Conservation (phyloP, 1,140 invertebrate species). For the Bombus picipes region DNA sequence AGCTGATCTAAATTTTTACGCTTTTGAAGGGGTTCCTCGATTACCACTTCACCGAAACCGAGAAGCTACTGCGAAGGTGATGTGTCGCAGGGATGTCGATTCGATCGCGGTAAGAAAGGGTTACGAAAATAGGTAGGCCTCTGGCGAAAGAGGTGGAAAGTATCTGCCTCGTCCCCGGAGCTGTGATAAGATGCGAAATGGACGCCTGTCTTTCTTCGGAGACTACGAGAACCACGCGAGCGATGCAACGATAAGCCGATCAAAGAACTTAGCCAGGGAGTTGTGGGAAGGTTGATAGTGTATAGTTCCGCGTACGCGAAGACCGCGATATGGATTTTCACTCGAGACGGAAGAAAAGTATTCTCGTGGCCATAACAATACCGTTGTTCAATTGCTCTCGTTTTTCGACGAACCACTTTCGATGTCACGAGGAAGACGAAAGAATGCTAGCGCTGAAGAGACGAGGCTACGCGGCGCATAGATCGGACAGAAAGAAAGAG, state of each 20-base stretch:
- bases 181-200: slow-evolving; percentile 43
- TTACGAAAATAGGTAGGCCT: slow-evolving; percentile 8
- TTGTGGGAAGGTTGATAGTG: neutral
- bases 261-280: neutral
- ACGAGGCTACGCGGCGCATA: too few species aligned
- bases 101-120: slow-evolving; percentile 7
- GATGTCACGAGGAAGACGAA: slow-evolving; percentile 16
- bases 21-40: neutral
- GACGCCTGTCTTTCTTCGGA: slow-evolving; percentile 12
- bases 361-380: slow-evolving; percentile 33
- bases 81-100: slow-evolving; percentile 9
- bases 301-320: slow-evolving; percentile 5
- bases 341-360: slow-evolving; percentile 54
- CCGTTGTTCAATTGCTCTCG: neutral
- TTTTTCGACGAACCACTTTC: neutral
- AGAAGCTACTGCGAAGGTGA: neutral
- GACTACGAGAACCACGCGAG: slow-evolving; percentile 14
- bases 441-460: neutral
- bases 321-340: slow-evolving; percentile 53
- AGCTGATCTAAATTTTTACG: neutral
- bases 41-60: neutral
- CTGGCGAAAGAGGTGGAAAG: neutral
- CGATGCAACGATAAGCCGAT: slow-evolving; percentile 21
- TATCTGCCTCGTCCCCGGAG: slow-evolving; percentile 12
- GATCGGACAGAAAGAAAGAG: neutral